Evolutionary conservation across 2,888 invertebrate species (phyloP).

Genomic region (Heliconius hortense): DNA sequence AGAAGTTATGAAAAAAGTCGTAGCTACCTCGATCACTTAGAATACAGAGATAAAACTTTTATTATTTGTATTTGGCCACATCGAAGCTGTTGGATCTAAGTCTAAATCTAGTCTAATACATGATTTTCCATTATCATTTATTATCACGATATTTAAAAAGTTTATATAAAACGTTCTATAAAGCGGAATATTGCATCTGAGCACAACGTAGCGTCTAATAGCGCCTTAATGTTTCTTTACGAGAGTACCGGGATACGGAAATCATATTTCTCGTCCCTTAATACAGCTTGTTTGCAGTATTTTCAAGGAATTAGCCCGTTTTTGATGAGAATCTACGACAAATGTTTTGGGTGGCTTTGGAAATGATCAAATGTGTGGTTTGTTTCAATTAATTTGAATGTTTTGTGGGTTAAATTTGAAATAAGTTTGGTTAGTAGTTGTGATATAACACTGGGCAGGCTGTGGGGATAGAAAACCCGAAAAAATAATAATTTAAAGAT

Average conservation of each 20-base stretch:
- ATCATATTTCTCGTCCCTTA: constrained; percentile 59
- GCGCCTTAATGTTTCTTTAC: constrained; percentile 59
- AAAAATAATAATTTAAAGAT: too few species aligned
- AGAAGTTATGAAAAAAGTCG: too few species aligned
- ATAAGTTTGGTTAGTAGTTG: too few species aligned
- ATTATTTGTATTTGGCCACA: too few species aligned
- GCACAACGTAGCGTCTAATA: constrained; percentile 54
- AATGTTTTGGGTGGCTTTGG: constrained; percentile 4
- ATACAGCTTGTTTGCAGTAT: constrained; percentile 59
- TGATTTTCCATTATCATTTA: not conserved
- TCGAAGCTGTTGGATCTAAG: too few species aligned
- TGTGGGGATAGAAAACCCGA: too few species aligned
- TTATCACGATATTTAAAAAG: not conserved
- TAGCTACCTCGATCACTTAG: too few species aligned
- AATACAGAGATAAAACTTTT: too few species aligned
- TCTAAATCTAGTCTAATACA: not conserved
- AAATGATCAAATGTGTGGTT: not conserved
- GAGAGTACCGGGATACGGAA: constrained; percentile 48
- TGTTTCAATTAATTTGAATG: too few species aligned
- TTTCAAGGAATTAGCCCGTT: constrained; percentile 52
- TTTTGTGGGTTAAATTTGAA: too few species aligned
- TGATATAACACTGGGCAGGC: too few species aligned
- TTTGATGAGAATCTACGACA: constrained; percentile 28
- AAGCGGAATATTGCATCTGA: constrained; percentile 41
- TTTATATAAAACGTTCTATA: constrained; percentile 25